Evolutionary conservation across 2,888 invertebrate species (phyloP), one percentile per base, ranked within the genome.

Genomic region (Argynnis bischoffii): DNA sequence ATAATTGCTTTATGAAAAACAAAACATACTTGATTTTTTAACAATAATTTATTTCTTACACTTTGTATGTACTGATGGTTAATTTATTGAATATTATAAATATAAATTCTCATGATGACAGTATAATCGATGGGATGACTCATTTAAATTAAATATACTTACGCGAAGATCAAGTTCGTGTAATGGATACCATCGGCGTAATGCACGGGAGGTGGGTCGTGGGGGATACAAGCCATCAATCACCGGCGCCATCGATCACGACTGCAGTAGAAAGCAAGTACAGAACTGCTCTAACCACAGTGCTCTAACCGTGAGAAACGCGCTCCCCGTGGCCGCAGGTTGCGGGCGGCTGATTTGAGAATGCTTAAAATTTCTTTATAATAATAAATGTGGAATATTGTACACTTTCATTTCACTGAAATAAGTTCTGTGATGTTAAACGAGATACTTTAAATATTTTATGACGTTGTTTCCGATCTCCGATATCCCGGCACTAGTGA

Each of bases 201-300:
- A 15, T 47, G 16, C 57, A 53, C 31, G 1, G 8, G 35, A 8
- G 8, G 8, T 35, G 11, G 35, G 35, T 41, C 11, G 35, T 11
- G 57, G 54, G 59, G 54, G 53, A 41, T 11, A 47, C 47, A 16
- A 35, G 51, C 50, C 57, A 51, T 59, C 65, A n/a, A 65, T 65
- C 65, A 59, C 14, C 16, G 50, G 31, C 59, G 53, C 54, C 65
- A 59, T 59, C 57, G 57, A 53, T 65, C 59, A 59, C 47, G 21
- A 16, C 41, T 8, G 48, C 41, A 35, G 55, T 55, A 55, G 59
- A 48, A n/a, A 59, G 47, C 47, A 26, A 47, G n/a, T n/a, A 35
- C 31, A n/a, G 55, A 35, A 41, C 35, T 41, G 35, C 35, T 41
- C 35, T 35, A 35, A 56, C 55, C 18, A 35, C 14, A 6, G 13